Conservation (phyloP, 2,113 vertebrate genomes). For the Triplophysa dalaica region DNA sequence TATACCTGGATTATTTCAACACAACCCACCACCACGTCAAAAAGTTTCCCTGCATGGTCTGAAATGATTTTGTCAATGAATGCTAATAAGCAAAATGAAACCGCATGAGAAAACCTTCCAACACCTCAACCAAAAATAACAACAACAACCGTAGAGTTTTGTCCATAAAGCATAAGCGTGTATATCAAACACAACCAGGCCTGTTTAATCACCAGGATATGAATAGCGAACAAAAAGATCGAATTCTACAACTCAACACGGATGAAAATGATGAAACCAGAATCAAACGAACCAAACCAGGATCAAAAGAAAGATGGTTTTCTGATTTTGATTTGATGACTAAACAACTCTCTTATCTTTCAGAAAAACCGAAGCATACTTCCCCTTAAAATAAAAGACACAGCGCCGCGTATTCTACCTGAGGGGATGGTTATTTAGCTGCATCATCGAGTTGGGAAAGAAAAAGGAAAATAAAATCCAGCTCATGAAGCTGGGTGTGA, state of each 20-base stretch:
- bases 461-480: conserved; percentile 37
- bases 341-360: conserved; percentile 2
- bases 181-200: background rate
- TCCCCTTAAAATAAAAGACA: background rate
- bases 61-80: background rate
- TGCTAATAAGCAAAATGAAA: background rate
- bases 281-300: background rate
- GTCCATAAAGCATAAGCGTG: conserved; percentile 3
- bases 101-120: background rate
- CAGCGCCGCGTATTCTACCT: conserved; percentile 11
- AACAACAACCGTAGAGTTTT: background rate
- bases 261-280: background rate
- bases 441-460: conserved; percentile 10
- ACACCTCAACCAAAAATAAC: background rate
- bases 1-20: conserved; percentile 14
- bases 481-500: conserved; percentile 25
- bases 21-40: conserved; percentile 23
- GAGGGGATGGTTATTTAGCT: conserved; percentile 31
- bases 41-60: conserved; percentile 22
- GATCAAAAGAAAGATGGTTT: background rate
- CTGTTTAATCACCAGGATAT: background rate
- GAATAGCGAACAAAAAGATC: background rate
- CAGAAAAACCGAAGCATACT: background rate
- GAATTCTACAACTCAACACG: background rate
- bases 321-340: background rate